A percentile compares a stretch with the other conserved stretches of the same genome.
Conservation (phyloP, 2,113 vertebrate genomes). For the Corythornis madagascariensis region DNA sequence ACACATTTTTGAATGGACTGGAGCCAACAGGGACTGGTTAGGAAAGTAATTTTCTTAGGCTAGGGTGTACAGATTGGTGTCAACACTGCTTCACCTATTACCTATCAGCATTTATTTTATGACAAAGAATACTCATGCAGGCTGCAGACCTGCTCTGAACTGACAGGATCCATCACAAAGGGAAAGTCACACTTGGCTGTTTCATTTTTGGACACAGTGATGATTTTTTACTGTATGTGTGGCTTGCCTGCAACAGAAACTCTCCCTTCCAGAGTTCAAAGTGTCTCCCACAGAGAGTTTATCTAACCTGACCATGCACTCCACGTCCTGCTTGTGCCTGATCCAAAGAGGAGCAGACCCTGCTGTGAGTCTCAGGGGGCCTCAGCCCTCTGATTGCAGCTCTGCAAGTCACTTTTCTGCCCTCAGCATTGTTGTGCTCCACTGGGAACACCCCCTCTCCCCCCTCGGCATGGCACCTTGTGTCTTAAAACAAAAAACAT, state of each 20-base stretch:
- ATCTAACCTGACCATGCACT: background rate
- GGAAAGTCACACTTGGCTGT: background rate
- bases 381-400: background rate
- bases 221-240: background rate
- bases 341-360: background rate
- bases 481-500: background rate
- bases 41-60: background rate
- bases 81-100: background rate
- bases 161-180: background rate
- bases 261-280: slow-evolving; percentile 17
- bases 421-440: background rate
- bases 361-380: background rate
- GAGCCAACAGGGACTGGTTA: background rate
- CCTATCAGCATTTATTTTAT: background rate
- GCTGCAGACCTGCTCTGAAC: background rate
- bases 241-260: background rate
- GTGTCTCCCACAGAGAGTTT: background rate
- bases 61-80: background rate
- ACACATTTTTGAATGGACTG: background rate
- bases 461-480: background rate
- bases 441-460: background rate
- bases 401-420: background rate
- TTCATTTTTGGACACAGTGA: background rate
- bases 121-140: background rate
- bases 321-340: background rate